Evolutionary conservation across 2,888 invertebrate species (phyloP), one percentile per base, ranked within the genome.

Genomic region (Eugnorisma glareosa): DNA sequence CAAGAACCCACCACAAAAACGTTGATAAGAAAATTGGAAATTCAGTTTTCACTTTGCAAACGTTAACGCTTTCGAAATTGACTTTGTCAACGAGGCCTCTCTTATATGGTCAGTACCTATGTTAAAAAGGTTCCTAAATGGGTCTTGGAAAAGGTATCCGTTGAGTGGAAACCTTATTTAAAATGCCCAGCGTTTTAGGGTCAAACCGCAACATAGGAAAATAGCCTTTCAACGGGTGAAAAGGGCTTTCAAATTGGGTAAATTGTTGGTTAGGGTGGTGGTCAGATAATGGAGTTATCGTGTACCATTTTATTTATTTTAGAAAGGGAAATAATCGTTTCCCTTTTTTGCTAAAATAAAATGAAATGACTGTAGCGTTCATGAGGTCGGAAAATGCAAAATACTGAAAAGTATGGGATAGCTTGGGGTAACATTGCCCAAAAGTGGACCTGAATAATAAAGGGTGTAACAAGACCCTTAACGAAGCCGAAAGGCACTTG

Each of bases 251-350:
- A 67, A 84, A 84, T 84, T 74, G 72, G 59, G 69, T 43, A 64
- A 75, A 81, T 75, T 59, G 40, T 70, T 24, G 81, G 71, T 68
- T 64, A 64, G 66, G 59, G 18, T 70, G 61, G 61, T 45, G 79
- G 72, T 64, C 79, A 68, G 74, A 78, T 74, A 83, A 84, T 86
- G 84, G 84, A 79, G 31, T 84, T 83, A 67, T 37, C 45, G 54
- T 83, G 86, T 86, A 59, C 28, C 37, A 40, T 70, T 82, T 76
- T 72, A 73, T 85, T 85, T 69, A 61, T 57, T 45, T 72, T 81
- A 66, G 7, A 67, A 48, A 54, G 67, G 18, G 18, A 24, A 61
- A 68, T 37, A 35, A 66, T 15, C 1, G 2, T 21, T 48, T 0
- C 24, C 2, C 1, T 28, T 80, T 37, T 37, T 40, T 37, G 13